Evolutionary conservation across 1,140 invertebrate species (phyloP).

Genomic region (Drosophila funebris): DNA sequence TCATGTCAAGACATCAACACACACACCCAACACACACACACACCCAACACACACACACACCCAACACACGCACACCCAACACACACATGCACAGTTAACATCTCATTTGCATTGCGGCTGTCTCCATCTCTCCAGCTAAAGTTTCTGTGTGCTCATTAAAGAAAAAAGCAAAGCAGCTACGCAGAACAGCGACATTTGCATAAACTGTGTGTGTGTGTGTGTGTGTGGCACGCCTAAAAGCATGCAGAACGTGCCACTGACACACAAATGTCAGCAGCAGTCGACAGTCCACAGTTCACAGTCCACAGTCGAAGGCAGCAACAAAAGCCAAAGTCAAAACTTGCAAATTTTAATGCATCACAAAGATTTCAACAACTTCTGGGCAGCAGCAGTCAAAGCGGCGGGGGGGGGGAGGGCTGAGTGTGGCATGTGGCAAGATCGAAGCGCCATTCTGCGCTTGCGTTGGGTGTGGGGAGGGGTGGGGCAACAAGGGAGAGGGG

Average conservation of each 20-base stretch:
- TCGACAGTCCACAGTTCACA: slow-evolving; percentile 7
- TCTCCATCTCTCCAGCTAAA: not conserved
- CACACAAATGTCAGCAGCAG: slow-evolving; percentile 69
- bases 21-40: slow-evolving; percentile 6
- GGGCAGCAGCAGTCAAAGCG: not conserved
- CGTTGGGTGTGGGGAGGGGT: no score
- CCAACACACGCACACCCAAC: slow-evolving; percentile 21
- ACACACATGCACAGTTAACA: slow-evolving; percentile 2
- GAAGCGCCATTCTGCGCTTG: not conserved
- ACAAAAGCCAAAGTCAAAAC: slow-evolving; percentile 67
- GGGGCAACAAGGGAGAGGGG: no score
- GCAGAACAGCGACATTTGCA: slow-evolving; percentile 75
- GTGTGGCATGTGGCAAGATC: slow-evolving; percentile 47
- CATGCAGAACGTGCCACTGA: slow-evolving; percentile 71
- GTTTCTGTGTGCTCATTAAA: slow-evolving; percentile 69
- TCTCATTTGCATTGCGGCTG: slow-evolving; percentile 42
- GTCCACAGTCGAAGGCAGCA: not conserved
- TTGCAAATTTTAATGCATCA: slow-evolving; percentile 80
- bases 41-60: not conserved
- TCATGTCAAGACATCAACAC: slow-evolving; percentile 36
- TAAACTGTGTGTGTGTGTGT: slow-evolving; percentile 40
- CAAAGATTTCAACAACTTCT: slow-evolving; percentile 70
- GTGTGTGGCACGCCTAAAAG: slow-evolving; percentile 50
- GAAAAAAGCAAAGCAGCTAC: slow-evolving; percentile 74
- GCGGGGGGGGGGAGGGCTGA: not conserved